Conservation (phyloP, 2,797 vertebrate species). For the Micromesistius poutassou region DNA sequence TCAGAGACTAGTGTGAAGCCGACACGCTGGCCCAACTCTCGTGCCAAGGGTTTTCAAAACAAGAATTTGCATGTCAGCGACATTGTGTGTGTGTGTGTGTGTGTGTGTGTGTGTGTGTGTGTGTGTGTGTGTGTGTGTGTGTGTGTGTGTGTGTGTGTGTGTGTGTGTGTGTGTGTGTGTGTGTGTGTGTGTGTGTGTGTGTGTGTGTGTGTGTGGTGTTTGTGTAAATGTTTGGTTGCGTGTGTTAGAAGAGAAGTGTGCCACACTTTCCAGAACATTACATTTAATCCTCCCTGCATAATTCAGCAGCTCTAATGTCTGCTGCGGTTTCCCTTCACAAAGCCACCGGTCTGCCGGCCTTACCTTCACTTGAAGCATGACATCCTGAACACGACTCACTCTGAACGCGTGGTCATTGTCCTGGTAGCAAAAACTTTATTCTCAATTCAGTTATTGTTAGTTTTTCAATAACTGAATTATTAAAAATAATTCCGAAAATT, state of each 20-base stretch:
- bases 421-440: too few species aligned
- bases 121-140: neutral
- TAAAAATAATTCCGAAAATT: too few species aligned
- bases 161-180: neutral
- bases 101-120: neutral
- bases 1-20: too few species aligned
- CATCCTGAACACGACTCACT: neutral
- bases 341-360: neutral
- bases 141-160: neutral
- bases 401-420: too few species aligned
- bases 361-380: neutral
- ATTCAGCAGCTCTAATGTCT: conserved; percentile 8
- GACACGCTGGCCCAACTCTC: neutral
- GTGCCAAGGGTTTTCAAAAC: neutral
- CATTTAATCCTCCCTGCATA: conserved; percentile 7
- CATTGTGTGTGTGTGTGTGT: neutral
- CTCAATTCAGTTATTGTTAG: too few species aligned
- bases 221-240: neutral
- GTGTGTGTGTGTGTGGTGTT: neutral
- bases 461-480: too few species aligned
- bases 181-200: conserved; percentile 4
- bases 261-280: conserved; percentile 11
- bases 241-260: neutral
- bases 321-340: neutral
- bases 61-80: neutral